Conservation (phyloP, 1,140 invertebrate species). For the Monochamus saltuarius region DNA sequence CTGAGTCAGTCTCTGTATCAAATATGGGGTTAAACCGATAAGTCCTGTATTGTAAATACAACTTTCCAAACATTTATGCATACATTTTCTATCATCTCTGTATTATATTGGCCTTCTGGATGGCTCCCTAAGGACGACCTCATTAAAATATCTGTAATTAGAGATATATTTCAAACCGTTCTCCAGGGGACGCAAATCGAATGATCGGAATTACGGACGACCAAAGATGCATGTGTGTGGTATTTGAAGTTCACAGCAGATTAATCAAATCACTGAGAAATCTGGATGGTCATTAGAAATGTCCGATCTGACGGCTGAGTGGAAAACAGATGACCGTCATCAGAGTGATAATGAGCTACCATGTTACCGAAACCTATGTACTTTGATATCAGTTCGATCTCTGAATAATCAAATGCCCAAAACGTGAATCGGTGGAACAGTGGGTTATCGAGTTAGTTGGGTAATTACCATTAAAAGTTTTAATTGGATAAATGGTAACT, state of each 20-base stretch:
- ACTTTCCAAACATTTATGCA: too few species aligned
- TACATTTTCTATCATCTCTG: too few species aligned
- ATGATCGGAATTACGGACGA: background rate
- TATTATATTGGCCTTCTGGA: too few species aligned
- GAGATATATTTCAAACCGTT: too few species aligned
- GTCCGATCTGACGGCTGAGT: slow-evolving; percentile 7
- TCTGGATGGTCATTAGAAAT: slow-evolving; percentile 24
- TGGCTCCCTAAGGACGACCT: too few species aligned
- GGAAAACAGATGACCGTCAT: slow-evolving; percentile 20
- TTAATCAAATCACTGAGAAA: slow-evolving; percentile 29
- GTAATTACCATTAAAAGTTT: background rate
- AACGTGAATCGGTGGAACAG: slow-evolving; percentile 1
- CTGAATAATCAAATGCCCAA: slow-evolving; percentile 5
- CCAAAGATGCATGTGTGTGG: slow-evolving; percentile 21
- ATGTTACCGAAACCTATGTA: slow-evolving; percentile 12
- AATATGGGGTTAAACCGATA: too few species aligned
- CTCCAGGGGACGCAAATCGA: slow-evolving; percentile 2
- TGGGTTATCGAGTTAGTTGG: background rate
- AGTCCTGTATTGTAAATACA: too few species aligned
- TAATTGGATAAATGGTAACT: slow-evolving; percentile 3
- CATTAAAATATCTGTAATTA: too few species aligned
- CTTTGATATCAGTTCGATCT: slow-evolving; percentile 1
- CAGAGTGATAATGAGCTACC: slow-evolving; percentile 25
- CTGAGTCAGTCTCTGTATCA: too few species aligned
- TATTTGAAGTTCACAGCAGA: slow-evolving; percentile 17